Percentiles rank a stretch among this genome's conserved stretches.
Evolutionary conservation across 2,113 vertebrate genomes (phyloP).

Genomic region (Notechis scutatus): DNA sequence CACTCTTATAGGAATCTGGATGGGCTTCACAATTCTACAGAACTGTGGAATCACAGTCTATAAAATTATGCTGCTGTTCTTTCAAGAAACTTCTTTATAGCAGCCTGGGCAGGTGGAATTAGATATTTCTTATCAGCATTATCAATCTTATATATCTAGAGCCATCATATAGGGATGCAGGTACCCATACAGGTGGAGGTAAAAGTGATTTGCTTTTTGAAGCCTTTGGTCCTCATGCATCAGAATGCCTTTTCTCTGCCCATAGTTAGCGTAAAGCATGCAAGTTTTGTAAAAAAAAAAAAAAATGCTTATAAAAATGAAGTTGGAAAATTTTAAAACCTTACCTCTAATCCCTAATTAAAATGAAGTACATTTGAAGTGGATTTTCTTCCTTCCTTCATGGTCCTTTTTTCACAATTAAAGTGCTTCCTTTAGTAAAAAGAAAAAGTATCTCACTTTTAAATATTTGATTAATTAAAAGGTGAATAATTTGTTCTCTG

Average conservation of each 20-base stretch:
- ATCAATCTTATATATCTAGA: not conserved
- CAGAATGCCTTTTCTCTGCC: not conserved
- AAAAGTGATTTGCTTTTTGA: not conserved
- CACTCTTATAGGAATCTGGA: not conserved
- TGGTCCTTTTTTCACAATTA: not conserved
- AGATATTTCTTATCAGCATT: not conserved
- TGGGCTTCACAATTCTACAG: not conserved
- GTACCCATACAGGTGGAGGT: not conserved
- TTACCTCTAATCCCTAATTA: not conserved
- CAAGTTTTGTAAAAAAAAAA: not conserved
- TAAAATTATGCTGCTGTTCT: not conserved
- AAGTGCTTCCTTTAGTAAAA: not conserved
- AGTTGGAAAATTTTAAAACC: not conserved
- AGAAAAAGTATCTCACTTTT: not conserved
- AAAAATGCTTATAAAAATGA: not conserved
- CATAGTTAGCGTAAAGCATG: not conserved
- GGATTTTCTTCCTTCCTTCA: not conserved
- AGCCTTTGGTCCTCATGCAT: not conserved
- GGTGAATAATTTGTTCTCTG: not conserved
- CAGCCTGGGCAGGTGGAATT: not conserved
- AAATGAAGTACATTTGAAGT: not conserved
- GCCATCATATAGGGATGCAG: not conserved
- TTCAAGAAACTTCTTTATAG: not conserved
- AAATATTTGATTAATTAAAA: not conserved
- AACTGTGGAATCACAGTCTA: not conserved